A percentile compares a stretch with the other conserved stretches of the same genome.
phyloP scores from a whole-genome alignment of 2,797 vertebrate genomes.

The Morelia viridis region DNA sequence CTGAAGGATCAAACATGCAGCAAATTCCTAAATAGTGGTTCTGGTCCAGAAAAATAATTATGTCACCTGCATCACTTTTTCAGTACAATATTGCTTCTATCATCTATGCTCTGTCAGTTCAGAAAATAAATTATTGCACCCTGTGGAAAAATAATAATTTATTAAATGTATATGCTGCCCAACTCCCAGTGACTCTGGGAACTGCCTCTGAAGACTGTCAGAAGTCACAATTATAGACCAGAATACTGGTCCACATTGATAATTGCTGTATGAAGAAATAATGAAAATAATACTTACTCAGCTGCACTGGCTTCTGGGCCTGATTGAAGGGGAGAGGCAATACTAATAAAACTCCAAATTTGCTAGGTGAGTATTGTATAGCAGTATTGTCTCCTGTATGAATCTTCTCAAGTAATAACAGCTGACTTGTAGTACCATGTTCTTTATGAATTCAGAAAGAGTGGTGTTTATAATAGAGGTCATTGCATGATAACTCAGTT shows the following conservation, averaged over 20 bases:
- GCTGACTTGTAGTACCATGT: neutral
- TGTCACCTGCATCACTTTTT: neutral
- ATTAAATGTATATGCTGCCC: neutral
- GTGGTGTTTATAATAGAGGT: neutral
- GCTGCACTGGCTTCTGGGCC: neutral
- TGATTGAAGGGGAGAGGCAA: neutral
- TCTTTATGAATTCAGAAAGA: neutral
- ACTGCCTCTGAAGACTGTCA: neutral
- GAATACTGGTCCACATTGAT: neutral
- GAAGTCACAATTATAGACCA: neutral
- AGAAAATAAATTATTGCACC: neutral
- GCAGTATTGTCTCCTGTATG: neutral
- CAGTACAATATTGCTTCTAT: neutral
- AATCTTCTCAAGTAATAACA: neutral
- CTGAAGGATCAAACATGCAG: neutral
- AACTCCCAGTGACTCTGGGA: neutral
- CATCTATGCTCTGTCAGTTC: neutral
- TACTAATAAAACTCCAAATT: neutral
- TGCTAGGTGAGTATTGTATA: neutral
- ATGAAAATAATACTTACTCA: neutral
- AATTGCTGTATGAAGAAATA: neutral
- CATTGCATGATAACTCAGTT: neutral
- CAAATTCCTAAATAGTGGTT: neutral
- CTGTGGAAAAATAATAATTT: neutral
- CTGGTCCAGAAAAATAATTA: neutral